A percentile compares a stretch with the other conserved stretches of the same genome.
These are phyloP conservation scores for Zootoca vivipara DNA, from an alignment of 2,113 vertebrate species.

Conservation along the genomic window DNA sequence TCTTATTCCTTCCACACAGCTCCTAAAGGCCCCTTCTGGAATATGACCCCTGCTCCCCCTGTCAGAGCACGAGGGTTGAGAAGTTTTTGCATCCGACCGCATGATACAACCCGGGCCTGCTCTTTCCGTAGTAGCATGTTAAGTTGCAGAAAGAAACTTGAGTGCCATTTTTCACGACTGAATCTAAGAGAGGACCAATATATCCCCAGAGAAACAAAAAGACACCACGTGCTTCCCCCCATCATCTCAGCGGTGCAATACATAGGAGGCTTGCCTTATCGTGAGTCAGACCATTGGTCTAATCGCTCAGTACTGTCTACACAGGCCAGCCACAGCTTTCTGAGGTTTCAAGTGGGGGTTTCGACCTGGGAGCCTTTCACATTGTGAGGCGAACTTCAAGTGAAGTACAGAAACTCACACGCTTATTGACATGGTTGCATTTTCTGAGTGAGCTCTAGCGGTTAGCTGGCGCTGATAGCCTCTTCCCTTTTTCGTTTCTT, in stretches of 20 bases:
- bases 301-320: too few relatives aligned
- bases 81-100: background rate
- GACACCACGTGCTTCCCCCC: background rate
- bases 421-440: background rate
- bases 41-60: background rate
- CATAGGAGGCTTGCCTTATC: too few relatives aligned
- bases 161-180: background rate
- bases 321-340: too few relatives aligned
- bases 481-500: slow-evolving; percentile 20
- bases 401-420: too few relatives aligned
- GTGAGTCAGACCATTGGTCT: too few relatives aligned
- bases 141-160: background rate
- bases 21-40: background rate
- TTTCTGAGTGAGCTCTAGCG: background rate
- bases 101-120: background rate
- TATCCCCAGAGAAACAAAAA: background rate
- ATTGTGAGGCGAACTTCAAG: too few relatives aligned
- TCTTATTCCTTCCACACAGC: background rate
- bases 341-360: background rate
- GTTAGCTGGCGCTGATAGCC: background rate
- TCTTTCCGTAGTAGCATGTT: background rate
- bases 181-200: background rate
- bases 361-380: background rate
- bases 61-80: background rate
- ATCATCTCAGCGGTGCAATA: background rate